Base-by-base conservation (phyloP, 92 coral and sea anemone species). In the Heliopora coerulea region DNA sequence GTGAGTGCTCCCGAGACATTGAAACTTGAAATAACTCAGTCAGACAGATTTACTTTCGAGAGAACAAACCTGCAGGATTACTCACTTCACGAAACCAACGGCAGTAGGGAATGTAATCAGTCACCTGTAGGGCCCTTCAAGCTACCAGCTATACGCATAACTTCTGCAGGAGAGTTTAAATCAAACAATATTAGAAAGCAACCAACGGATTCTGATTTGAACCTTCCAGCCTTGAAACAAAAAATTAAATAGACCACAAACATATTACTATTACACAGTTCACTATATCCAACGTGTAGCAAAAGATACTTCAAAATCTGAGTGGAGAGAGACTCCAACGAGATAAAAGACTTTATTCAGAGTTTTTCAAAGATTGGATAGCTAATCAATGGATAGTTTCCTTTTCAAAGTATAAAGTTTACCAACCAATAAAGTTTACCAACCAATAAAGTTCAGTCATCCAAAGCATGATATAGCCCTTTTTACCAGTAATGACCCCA, bases 1-100 rank as follows among this genome's bases (percentile, higher is more conserved):
- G 41, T 46, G 0, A 67, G 74, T 67, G 59, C 59, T 15, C 74
- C 74, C 44, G 59, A 67, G 1, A 46, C 56, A 23, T 49, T 67
- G 46, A n/a, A 46, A 0, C 30, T 63, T 37, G 30, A 44, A 35
- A 1, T 40, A 19, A 29, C 23, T 67, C 58, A 17, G 4, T 32
- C 33, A 2, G 59, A 26, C 10, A 44, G 42, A 67, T 67, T 44
- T 42, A 46, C 57, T 46, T 67, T 67, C 25, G 74, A 67, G 46
- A 25, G 41, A 30, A 14, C 28, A 23, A 13, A 23, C 18, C 8
- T 56, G 15, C 40, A 27, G 29, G 24, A 8, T 46, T 37, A 30
- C 1, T 20, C 41, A 27, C 9, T 20, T 29, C 21, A 42, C 54
- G 20, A 27, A 17, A n/a, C n/a, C n/a, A 21, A 67, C 35, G 30